phyloP scores from a whole-genome alignment of 1,140 invertebrate genomes.

The Aphelenchoides fujianensis region DNA sequence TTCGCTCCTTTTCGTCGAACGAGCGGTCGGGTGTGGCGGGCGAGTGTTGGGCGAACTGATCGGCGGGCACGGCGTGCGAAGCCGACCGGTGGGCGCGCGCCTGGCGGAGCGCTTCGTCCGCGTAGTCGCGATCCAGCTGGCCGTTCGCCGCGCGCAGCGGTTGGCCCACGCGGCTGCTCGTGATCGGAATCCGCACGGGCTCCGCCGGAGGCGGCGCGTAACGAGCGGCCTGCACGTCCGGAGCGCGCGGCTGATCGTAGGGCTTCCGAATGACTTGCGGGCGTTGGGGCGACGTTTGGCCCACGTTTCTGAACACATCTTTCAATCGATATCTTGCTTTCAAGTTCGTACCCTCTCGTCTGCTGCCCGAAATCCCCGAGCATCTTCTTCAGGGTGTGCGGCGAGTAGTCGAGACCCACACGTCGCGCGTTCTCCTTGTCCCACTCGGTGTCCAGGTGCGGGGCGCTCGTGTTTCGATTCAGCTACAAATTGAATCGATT shows the following conservation, averaged over 20 bases:
- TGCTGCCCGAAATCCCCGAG: not conserved
- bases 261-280: constrained; percentile 16
- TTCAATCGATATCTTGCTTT: too few species aligned
- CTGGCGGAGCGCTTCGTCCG: not conserved
- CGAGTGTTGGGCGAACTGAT: not conserved
- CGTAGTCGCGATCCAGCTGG: not conserved
- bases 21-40: not conserved
- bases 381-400: not conserved
- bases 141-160: not conserved
- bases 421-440: constrained; percentile 16
- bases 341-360: too few species aligned
- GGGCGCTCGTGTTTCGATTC: constrained; percentile 18
- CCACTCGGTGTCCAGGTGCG: constrained; percentile 14
- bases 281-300: constrained; percentile 10
- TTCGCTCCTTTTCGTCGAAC: constrained; percentile 16
- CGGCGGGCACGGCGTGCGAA: not conserved
- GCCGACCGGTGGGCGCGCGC: constrained; percentile 7
- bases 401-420: constrained; percentile 6
- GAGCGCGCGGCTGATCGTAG: constrained; percentile 9
- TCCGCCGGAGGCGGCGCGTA: too few species aligned
- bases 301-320: not conserved
- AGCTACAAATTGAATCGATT: constrained; percentile 15
- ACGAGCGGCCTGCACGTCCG: not conserved
- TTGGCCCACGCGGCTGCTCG: not conserved
- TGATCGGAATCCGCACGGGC: not conserved